Percentiles rank a stretch among this genome's conserved stretches.
Conservation (phyloP, 2,113 vertebrate genomes). For the Semnopithecus entellus region DNA sequence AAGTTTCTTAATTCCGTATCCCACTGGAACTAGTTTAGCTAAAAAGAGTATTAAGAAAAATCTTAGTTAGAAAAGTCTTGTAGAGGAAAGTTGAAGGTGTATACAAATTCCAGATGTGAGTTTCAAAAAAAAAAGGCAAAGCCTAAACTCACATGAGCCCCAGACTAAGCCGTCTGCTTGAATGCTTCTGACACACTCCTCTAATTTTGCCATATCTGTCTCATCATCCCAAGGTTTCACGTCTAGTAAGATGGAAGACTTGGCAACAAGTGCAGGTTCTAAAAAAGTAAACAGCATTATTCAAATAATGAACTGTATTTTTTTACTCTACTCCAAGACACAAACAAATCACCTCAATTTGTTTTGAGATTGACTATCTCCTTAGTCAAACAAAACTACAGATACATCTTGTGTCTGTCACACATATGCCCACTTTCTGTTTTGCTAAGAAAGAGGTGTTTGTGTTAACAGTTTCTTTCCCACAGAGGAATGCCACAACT, state of each 20-base stretch:
- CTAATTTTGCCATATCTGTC: conserved; percentile 95
- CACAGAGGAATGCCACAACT: conserved; percentile 90
- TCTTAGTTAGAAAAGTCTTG: background rate
- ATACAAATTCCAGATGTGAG: background rate
- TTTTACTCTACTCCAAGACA: background rate
- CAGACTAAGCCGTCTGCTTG: conserved; percentile 95
- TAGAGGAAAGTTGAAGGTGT: background rate
- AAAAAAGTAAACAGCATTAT: conserved; percentile 4
- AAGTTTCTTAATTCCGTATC: conserved; percentile 98
- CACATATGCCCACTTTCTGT: conserved; percentile 73
- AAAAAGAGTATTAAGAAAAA: background rate
- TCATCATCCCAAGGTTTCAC: conserved; percentile 99
- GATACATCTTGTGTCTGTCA: conserved; percentile 80
- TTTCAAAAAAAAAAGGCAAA: background rate
- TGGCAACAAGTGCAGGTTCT: conserved; percentile 96
- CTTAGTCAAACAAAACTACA: background rate
- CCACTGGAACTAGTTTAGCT: conserved; percentile 97
- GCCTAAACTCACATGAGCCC: conserved; percentile 93
- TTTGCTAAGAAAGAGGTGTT: conserved; percentile 75
- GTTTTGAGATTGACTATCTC: background rate
- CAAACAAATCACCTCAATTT: background rate
- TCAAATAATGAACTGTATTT: background rate
- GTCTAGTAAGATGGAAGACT: conserved; percentile 95
- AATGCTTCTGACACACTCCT: conserved; percentile 95
- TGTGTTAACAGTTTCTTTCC: conserved; percentile 83